A percentile compares a stretch with the other conserved stretches of the same genome.
Evolutionary conservation across 2,113 vertebrate genomes (phyloP).

Genomic region (Albula glossodonta): DNA sequence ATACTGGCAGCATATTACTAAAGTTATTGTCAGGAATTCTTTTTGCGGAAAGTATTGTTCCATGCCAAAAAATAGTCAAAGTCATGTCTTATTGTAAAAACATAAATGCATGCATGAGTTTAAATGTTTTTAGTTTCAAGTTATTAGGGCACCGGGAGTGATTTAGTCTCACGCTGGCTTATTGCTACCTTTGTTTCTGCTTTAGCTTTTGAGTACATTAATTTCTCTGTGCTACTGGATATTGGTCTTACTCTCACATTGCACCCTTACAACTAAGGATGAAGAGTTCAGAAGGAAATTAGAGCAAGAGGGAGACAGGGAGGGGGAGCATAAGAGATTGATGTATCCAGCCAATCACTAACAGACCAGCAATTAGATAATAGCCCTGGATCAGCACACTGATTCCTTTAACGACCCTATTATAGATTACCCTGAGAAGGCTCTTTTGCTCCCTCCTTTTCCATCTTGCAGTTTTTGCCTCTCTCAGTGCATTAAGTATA

Average conservation of each 20-base stretch:
- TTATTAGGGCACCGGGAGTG: no score
- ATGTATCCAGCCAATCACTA: slow-evolving; percentile 47
- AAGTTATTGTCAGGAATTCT: no score
- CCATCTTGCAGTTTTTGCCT: slow-evolving; percentile 35
- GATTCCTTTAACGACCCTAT: slow-evolving; percentile 48
- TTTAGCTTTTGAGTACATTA: background rate
- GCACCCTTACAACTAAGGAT: slow-evolving; percentile 2
- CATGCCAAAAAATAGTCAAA: background rate
- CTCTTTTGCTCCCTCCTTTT: slow-evolving; percentile 35
- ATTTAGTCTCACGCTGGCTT: background rate
- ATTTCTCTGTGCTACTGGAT: background rate
- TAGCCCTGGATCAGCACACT: slow-evolving; percentile 52
- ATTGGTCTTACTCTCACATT: background rate
- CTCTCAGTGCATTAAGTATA: slow-evolving; percentile 29
- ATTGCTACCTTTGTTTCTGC: background rate
- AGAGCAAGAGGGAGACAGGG: background rate
- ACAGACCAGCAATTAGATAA: slow-evolving; percentile 55
- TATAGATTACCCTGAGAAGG: slow-evolving; percentile 51
- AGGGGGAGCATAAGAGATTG: slow-evolving; percentile 24
- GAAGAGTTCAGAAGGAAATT: background rate
- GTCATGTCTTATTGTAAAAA: background rate
- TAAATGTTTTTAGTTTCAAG: no score
- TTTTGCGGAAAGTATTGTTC: no score
- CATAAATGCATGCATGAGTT: background rate
- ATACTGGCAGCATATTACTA: no score